Evolutionary conservation across 2,888 invertebrate genomes (phyloP), one percentile per base, ranked within the genome.

Genomic region (Sicus ferrugineus): DNA sequence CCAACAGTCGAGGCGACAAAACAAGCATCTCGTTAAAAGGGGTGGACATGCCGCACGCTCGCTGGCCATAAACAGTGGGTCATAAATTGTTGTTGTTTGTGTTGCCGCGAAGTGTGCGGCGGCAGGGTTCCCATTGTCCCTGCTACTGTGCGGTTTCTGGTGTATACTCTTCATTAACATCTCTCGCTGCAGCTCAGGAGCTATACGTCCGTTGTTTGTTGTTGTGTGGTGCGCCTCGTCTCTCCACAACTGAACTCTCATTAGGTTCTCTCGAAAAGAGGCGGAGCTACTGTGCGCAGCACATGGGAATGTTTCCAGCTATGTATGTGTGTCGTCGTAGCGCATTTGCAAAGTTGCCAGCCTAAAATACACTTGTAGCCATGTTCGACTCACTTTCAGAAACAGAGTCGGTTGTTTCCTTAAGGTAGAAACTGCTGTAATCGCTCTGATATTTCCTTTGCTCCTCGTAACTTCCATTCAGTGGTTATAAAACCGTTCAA

Each of bases 261-360:
- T 48, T 61, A 26, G 16, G 73, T 64, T 38, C 46, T 73, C 30
- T 50, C 50, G n/a, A n/a, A 75, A 76, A 73, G 70, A 69, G 83
- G 83, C 80, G 83, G 80, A 80, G 80, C 77, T 68, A 76, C 66
- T 75, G 68, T 48, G 56, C 68, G 70, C 72, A 66, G 67, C 72
- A 65, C 70, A 69, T 63, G 52, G 62, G 56, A 73, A 71, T 70
- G n/a, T n/a, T n/a, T n/a, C n/a, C n/a, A n/a, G n/a, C n/a, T n/a
- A n/a, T 70, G 65, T 31, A 54, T 69, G 69, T 68, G 66, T 70
- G 61, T 73, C 50, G 50, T 34, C 21, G 58, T 28, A 21, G 67
- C 69, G 54, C 34, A 58, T 21, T 14, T 14, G 34, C 23, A 62
- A 58, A 59, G 72, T 72, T 70, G 63, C 38, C 69, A 71, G 58